phyloP scores from a whole-genome alignment of 2,797 vertebrate genomes.

The Sphenopsis melanotis region DNA sequence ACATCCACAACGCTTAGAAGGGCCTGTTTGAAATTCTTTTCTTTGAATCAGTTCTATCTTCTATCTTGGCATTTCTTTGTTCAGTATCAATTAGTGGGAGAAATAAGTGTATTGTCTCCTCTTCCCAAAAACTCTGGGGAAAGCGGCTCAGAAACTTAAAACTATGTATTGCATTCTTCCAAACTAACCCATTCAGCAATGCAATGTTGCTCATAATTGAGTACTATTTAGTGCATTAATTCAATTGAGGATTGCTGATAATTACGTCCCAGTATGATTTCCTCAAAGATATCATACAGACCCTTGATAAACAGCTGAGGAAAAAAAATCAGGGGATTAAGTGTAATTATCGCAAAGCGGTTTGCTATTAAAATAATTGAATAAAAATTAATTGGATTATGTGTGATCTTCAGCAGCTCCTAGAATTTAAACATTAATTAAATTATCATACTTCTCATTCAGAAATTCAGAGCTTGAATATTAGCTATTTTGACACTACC shows the following conservation, averaged over 20 bases:
- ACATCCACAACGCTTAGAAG: background rate
- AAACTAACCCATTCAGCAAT: background rate
- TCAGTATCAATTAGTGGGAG: background rate
- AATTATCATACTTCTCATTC: slow-evolving; percentile 68
- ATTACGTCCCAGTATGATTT: slow-evolving; percentile 70
- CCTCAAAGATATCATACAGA: slow-evolving; percentile 58
- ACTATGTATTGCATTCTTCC: background rate
- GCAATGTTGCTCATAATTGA: slow-evolving; percentile 28
- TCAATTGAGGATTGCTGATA: slow-evolving; percentile 40
- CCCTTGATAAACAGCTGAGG: slow-evolving; percentile 66
- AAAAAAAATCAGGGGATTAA: slow-evolving; percentile 67
- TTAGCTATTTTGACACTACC: slow-evolving; percentile 54
- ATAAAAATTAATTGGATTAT: slow-evolving; percentile 76
- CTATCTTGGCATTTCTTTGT: background rate
- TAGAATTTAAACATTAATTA: slow-evolving; percentile 73
- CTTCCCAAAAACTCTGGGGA: background rate
- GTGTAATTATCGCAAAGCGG: slow-evolving; percentile 70
- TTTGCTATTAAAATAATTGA: slow-evolving; percentile 74
- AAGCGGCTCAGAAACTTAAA: background rate
- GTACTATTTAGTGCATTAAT: slow-evolving; percentile 59
- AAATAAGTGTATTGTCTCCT: background rate
- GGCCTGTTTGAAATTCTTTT: background rate
- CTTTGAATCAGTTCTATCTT: background rate
- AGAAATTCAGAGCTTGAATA: slow-evolving; percentile 41
- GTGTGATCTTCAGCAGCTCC: slow-evolving; percentile 62